These are phyloP conservation scores for Penaeus japonicus DNA, from an alignment of 1,140 invertebrate species.

Conservation along the genomic window DNA sequence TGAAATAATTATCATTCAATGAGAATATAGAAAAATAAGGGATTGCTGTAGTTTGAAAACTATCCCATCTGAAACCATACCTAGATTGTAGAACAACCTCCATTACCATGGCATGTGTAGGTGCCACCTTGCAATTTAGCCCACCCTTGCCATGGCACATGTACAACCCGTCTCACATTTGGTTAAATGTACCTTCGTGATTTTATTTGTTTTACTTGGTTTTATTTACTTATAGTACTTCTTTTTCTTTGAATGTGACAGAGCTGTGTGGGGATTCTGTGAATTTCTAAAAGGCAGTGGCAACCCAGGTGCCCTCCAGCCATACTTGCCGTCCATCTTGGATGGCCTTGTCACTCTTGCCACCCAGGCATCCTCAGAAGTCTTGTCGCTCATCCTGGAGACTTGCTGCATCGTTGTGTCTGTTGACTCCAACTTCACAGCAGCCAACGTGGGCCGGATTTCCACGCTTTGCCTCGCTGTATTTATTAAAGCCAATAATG, in stretches of 20 bases:
- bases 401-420: slow-evolving; percentile 73
- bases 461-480: slow-evolving; percentile 76
- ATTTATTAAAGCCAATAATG: slow-evolving; percentile 74
- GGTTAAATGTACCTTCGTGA: neutral
- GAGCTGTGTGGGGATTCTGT: slow-evolving; percentile 69
- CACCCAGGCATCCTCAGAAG: slow-evolving; percentile 69
- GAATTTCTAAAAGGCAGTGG: slow-evolving; percentile 67
- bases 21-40: too few species aligned
- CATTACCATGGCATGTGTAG: too few species aligned
- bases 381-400: slow-evolving; percentile 75
- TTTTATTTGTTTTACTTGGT: slow-evolving; percentile 60
- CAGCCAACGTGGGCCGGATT: slow-evolving; percentile 73
- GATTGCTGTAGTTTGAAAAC: too few species aligned
- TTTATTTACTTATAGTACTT: neutral
- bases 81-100: too few species aligned
- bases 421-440: slow-evolving; percentile 76
- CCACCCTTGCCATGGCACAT: too few species aligned
- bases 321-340: slow-evolving; percentile 67
- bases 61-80: too few species aligned
- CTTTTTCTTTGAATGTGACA: slow-evolving; percentile 58
- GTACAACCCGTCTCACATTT: too few species aligned
- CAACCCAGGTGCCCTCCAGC: slow-evolving; percentile 62
- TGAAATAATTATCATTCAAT: too few species aligned
- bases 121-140: too few species aligned
- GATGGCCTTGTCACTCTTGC: slow-evolving; percentile 69